Evolutionary conservation across 1,140 invertebrate genomes (phyloP).

Genomic region (Teleopsis dalmanni): DNA sequence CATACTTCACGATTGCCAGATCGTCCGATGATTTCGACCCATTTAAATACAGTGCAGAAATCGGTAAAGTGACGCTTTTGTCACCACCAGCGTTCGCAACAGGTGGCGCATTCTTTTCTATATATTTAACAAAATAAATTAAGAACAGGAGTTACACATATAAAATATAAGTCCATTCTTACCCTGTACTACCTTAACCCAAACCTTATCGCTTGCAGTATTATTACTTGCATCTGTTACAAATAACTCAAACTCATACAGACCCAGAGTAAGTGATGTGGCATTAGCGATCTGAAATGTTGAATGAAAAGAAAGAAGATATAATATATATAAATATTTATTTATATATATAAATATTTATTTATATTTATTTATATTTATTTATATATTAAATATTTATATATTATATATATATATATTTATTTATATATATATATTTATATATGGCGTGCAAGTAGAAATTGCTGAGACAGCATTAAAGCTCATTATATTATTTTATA

Average conservation of each 20-base stretch:
- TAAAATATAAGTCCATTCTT: slow-evolving; percentile 16
- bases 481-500: no score
- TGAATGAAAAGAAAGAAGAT: neutral
- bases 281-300: slow-evolving; percentile 58
- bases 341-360: neutral
- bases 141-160: neutral
- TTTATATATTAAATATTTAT: no score
- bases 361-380: slow-evolving; percentile 14
- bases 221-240: slow-evolving; percentile 81
- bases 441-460: no score
- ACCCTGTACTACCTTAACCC: slow-evolving; percentile 85
- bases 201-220: slow-evolving; percentile 60
- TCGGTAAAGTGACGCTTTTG: slow-evolving; percentile 66
- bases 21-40: slow-evolving; percentile 83
- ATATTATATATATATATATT: no score
- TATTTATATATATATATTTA: no score
- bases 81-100: slow-evolving; percentile 82
- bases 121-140: slow-evolving; percentile 11
- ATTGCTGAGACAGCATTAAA: no score
- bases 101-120: slow-evolving; percentile 82
- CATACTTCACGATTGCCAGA: slow-evolving; percentile 73
- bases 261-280: slow-evolving; percentile 72
- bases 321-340: neutral
- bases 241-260: slow-evolving; percentile 75
- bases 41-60: slow-evolving; percentile 70